Evolutionary conservation across 2,113 vertebrate genomes (phyloP), one percentile per base, ranked within the genome.

Genomic region (Phyllopteryx taeniolatus): DNA sequence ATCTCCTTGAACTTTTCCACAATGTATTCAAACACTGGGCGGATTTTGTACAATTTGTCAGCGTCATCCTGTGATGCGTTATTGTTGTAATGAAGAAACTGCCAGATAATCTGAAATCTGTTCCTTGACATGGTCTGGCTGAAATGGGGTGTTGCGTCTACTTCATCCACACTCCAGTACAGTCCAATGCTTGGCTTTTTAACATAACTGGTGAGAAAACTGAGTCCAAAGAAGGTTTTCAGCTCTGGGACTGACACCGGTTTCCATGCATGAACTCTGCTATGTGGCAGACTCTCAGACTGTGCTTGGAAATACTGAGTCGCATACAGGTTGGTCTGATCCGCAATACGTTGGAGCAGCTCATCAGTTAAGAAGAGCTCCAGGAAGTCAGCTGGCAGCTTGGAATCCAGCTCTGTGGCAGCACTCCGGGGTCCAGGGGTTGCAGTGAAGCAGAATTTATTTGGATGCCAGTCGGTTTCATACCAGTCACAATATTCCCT

Each of bases 21-120:
- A 7, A 64, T 22, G 27, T 64, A 64, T 19, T 64, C 62, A 39
- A 61, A 22, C 19, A 64, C 62, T 12, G 62, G 62, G 4, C 62
- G 39, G 11, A 64, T 39, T 64, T 64, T n/a, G 42, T 64, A 64
- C 62, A 64, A 44, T 64, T 64, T 43, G 39, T 64, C 62, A 12
- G 10, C 4, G 19, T n/a, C 20, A 1, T 64, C 39, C 10, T 44
- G 19, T 13, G 10, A n/a, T n/a, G 4, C 11, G 2, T 2, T 1
- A 44, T 64, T 14, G 20, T 64, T 64, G 35, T 44, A 64, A 22
- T n/a, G 10, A 12, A 64, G 42, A 39, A 43, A 64, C 5, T 43
- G 43, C 62, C 62, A 64, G 3, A 64, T 64, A n/a, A 44, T 11
- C 19, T 64, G 62, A 44, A 43, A 64, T n/a, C 39, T 43, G 39